Percentiles rank a stretch among this genome's conserved stretches.
Conservation (phyloP, 2,888 invertebrate species). For the Carcina quercana region DNA sequence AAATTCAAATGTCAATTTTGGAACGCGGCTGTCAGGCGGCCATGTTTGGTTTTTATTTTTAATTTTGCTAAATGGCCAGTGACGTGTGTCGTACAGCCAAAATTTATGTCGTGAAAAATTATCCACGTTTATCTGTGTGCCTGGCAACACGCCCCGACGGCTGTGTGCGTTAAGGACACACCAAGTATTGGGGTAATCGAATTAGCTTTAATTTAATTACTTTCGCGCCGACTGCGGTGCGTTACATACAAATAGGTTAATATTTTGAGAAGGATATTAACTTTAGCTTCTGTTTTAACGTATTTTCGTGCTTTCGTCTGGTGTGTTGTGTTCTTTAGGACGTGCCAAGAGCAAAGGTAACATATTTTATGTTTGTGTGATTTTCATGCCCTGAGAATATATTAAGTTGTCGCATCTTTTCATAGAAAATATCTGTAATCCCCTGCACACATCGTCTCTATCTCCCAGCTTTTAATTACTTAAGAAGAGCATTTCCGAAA, state of each 20-base stretch:
- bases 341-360: too few relatives aligned
- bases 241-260: conserved; percentile 33
- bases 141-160: conserved; percentile 15
- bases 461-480: too few relatives aligned
- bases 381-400: too few relatives aligned
- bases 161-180: conserved; percentile 32
- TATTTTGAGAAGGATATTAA: conserved; percentile 26
- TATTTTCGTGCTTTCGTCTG: not conserved
- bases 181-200: conserved; percentile 51
- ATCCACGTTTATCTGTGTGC: conserved; percentile 9
- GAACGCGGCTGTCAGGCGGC: not conserved
- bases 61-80: not conserved
- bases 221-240: conserved; percentile 32
- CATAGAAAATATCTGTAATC: too few relatives aligned
- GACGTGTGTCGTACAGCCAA: not conserved
- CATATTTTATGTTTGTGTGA: too few relatives aligned
- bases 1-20: conserved; percentile 1
- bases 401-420: too few relatives aligned
- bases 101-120: not conserved
- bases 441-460: too few relatives aligned
- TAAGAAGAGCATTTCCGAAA: too few relatives aligned
- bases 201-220: conserved; percentile 68
- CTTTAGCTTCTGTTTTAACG: not conserved
- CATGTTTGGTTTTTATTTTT: not conserved
- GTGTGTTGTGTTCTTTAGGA: too few relatives aligned